These are phyloP conservation scores for Zalophus californianus DNA, from an alignment of 2,797 vertebrate genomes.

Conservation along the genomic window DNA sequence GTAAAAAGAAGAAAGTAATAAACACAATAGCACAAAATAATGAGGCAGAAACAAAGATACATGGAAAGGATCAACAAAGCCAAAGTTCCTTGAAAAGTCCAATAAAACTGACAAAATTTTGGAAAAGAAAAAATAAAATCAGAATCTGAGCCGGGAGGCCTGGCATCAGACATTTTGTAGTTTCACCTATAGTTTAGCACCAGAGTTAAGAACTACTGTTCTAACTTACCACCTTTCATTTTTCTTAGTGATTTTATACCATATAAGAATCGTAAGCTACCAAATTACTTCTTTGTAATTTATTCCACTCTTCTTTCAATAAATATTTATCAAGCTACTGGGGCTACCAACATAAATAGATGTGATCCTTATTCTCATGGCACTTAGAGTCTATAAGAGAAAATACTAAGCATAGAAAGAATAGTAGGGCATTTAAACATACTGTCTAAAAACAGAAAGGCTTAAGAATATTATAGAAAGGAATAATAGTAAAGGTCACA, in stretches of 20 bases:
- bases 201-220: not conserved
- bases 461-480: not conserved
- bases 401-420: slow-evolving; percentile 6
- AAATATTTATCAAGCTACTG: not conserved
- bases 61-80: not conserved
- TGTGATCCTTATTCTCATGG: not conserved
- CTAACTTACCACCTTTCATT: not conserved
- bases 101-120: not conserved
- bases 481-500: not conserved
- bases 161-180: not conserved
- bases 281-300: not conserved
- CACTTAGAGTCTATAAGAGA: not conserved
- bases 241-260: not conserved
- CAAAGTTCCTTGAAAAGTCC: not conserved
- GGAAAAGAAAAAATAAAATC: slow-evolving; percentile 18
- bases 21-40: not conserved
- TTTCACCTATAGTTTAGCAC: not conserved
- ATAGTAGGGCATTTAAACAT: not conserved
- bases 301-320: not conserved
- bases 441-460: not conserved
- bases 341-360: not conserved
- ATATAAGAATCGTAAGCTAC: not conserved
- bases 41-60: not conserved
- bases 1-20: not conserved
- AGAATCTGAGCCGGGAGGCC: not conserved